Conservation (phyloP, 1,140 invertebrate species). For the Cyclina sinensis region DNA sequence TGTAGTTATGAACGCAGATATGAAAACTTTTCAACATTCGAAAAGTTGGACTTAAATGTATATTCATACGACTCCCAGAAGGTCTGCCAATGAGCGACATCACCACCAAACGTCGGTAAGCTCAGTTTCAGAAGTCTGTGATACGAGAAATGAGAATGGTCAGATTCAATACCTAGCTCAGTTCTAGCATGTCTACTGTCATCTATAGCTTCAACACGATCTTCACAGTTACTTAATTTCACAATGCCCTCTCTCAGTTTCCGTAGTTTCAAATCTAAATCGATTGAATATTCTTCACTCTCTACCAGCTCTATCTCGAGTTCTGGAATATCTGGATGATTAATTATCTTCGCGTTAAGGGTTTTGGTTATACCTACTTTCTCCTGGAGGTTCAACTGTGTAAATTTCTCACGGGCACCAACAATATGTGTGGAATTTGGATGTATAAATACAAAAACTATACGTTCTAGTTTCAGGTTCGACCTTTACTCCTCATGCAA, state of each 20-base stretch:
- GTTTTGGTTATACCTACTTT: not conserved
- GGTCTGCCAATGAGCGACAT: slow-evolving; percentile 32
- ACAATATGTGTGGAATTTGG: no score
- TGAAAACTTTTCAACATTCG: slow-evolving; percentile 35
- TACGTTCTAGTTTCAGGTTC: no score
- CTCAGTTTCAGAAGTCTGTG: slow-evolving; percentile 17
- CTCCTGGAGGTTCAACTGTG: no score
- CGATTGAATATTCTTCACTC: not conserved
- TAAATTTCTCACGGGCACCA: no score
- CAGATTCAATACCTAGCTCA: not conserved
- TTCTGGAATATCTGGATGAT: not conserved
- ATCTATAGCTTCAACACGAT: not conserved
- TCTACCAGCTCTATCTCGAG: not conserved
- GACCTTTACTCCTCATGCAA: no score
- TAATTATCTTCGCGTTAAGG: not conserved
- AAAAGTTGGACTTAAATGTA: slow-evolving; percentile 19
- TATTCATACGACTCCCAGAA: slow-evolving; percentile 60
- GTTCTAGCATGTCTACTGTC: not conserved
- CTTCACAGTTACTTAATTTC: not conserved
- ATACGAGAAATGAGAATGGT: slow-evolving; percentile 20
- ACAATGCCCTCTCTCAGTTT: not conserved
- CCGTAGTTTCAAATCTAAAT: not conserved
- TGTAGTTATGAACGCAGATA: slow-evolving; percentile 8
- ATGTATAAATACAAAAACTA: no score
- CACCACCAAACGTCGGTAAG: slow-evolving; percentile 29